Base-by-base conservation (phyloP, 2,797 vertebrate species). In the Darevskia nairensis region DNA sequence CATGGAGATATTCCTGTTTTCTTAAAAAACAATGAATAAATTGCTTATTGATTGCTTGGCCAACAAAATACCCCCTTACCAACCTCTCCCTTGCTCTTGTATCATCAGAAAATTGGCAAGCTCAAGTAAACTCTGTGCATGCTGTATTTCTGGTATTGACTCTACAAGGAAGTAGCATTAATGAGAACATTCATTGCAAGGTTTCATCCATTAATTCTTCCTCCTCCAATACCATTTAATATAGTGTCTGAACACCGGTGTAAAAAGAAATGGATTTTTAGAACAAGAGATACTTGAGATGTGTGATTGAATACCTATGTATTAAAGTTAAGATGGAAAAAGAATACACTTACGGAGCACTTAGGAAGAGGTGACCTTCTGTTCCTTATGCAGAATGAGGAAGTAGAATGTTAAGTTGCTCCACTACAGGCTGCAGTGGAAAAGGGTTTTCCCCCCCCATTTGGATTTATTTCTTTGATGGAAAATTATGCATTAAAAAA, bases 21-120 rank as follows among this genome's bases (percentile, higher is more conserved):
- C 50, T 64, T 61, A 74, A 35, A 50, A 66, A 85, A 68, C 29
- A n/a, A 0, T 41, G 75, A 91, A 90, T 95, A 92, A 93, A 89
- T 95, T 91, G 77, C 76, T 92, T 91, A 10, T 85, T 86, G 88
- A 90, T 92, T 88, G 84, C 91, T 93, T 92, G 94, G 88, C 85
- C 89, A 93, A 35, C 81, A 85, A n/a, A 3, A 81, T 81, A 84
- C 89, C 80, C 88, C 87, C 88, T 69, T 55, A 35, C 78, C 82
- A 88, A 21, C 72, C 78, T 61, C 78, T 81, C 64, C 7, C 71
- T 74, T 39, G 50, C 77, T 94, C 61, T 6, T 44, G 64, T 80
- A 61, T 90, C 89, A 87, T 92, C 72, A 41, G 92, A 89, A 89
- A 79, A 88, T 78, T 75, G 68, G 86, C 44, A 85, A 84, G 76